phyloP scores from a whole-genome alignment of 2,888 invertebrate genomes.

The Drosophila cognata region DNA sequence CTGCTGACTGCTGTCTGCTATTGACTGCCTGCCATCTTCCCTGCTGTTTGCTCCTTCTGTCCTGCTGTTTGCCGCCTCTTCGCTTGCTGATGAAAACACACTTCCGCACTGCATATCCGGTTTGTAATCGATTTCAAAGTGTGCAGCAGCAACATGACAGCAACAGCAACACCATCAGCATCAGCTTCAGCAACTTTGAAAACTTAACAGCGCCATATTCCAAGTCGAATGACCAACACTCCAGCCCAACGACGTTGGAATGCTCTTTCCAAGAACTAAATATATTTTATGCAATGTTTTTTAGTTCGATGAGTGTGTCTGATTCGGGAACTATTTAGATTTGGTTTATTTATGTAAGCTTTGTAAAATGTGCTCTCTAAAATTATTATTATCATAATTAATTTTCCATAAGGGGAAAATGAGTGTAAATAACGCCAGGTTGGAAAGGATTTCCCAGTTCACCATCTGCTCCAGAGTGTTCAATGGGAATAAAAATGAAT shows the following conservation, averaged over 20 bases:
- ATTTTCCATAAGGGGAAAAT: not conserved
- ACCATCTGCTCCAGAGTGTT: not conserved
- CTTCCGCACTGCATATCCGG: slow-evolving; percentile 80
- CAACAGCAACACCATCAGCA: slow-evolving; percentile 8
- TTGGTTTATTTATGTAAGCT: too few species aligned
- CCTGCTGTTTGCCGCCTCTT: slow-evolving; percentile 5
- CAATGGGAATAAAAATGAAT: not conserved
- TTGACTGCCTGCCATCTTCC: slow-evolving; percentile 8
- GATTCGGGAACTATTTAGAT: too few species aligned
- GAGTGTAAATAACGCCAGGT: not conserved
- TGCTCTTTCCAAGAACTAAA: not conserved
- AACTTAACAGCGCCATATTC: slow-evolving; percentile 20
- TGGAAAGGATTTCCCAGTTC: not conserved
- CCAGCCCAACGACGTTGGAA: not conserved
- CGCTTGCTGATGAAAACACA: slow-evolving; percentile 57
- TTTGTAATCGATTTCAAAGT: slow-evolving; percentile 80
- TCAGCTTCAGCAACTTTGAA: slow-evolving; percentile 34
- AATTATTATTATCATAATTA: too few species aligned
- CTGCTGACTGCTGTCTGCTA: slow-evolving; percentile 20
- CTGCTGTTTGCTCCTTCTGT: slow-evolving; percentile 15
- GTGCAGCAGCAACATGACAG: slow-evolving; percentile 65
- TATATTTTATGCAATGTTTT: not conserved
- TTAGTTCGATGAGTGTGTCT: too few species aligned
- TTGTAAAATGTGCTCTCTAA: too few species aligned
- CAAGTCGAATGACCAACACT: not conserved